These are phyloP conservation scores for Parnassius smintheus DNA, from an alignment of 2,888 invertebrate species.

Conservation along the genomic window DNA sequence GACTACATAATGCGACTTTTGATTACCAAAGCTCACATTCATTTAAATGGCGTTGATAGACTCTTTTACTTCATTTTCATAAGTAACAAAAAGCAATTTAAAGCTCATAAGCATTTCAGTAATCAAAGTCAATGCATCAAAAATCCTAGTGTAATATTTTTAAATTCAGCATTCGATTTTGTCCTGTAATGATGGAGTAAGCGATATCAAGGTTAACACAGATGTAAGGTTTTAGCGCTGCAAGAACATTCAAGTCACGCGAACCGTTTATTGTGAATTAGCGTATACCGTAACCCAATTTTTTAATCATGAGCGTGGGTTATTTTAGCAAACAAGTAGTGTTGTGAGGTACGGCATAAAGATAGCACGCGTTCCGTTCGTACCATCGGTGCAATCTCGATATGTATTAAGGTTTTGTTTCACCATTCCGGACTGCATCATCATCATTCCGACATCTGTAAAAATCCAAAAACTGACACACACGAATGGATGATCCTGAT, in stretches of 20 bases:
- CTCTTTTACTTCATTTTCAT: not conserved
- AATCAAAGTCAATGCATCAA: slow-evolving; percentile 20
- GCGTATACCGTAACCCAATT: slow-evolving; percentile 71
- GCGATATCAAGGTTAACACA: slow-evolving; percentile 35
- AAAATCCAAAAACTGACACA: slow-evolving; percentile 84
- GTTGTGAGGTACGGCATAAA: slow-evolving; percentile 72
- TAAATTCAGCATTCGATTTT: slow-evolving; percentile 38
- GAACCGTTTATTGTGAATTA: slow-evolving; percentile 72
- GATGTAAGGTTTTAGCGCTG: slow-evolving; percentile 64
- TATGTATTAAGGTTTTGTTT: slow-evolving; percentile 92
- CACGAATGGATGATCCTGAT: slow-evolving; percentile 63
- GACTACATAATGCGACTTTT: slow-evolving; percentile 33
- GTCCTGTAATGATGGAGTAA: slow-evolving; percentile 40
- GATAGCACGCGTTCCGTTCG: slow-evolving; percentile 75
- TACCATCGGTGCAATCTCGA: slow-evolving; percentile 91
- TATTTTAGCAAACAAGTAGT: slow-evolving; percentile 75
- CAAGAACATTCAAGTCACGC: slow-evolving; percentile 63
- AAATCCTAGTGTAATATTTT: slow-evolving; percentile 33
- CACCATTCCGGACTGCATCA: slow-evolving; percentile 98
- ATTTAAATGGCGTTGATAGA: not conserved
- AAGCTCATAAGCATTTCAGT: slow-evolving; percentile 37
- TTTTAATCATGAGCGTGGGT: slow-evolving; percentile 67
- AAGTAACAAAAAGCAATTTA: slow-evolving; percentile 24
- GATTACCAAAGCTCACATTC: slow-evolving; percentile 45
- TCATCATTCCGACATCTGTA: slow-evolving; percentile 98